Percentiles rank a stretch among this genome's conserved stretches.
Evolutionary conservation across 2,113 vertebrate genomes (phyloP).

Genomic region (Sylvia atricapilla): DNA sequence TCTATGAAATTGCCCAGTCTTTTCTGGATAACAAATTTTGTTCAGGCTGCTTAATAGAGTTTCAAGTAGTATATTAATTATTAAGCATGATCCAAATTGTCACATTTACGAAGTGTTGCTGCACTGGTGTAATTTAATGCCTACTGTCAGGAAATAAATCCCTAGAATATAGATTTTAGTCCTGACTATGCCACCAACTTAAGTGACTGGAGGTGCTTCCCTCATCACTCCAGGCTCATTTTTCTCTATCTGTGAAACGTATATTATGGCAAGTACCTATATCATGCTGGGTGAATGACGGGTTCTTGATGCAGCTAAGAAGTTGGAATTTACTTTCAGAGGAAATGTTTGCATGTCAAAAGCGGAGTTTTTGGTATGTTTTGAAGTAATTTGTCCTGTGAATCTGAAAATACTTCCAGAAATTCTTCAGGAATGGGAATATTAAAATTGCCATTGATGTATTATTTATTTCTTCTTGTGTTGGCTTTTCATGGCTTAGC

Average conservation of each 20-base stretch:
- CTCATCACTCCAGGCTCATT: neutral
- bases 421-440: neutral
- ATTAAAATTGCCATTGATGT: neutral
- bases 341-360: neutral
- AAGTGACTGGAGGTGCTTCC: neutral
- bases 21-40: conserved; percentile 1
- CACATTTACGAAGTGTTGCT: neutral
- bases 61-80: conserved; percentile 13
- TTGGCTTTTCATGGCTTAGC: neutral
- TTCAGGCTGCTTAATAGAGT: neutral
- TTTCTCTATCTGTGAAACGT: neutral
- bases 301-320: neutral
- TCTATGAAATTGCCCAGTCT: neutral
- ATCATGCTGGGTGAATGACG: neutral
- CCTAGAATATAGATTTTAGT: neutral
- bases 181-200: neutral
- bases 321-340: neutral
- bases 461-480: neutral
- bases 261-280: neutral
- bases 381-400: neutral
- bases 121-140: neutral
- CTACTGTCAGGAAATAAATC: conserved; percentile 10
- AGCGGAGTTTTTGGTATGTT: neutral
- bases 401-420: neutral
- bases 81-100: neutral